phyloP scores from a whole-genome alignment of 64 coral and sea anemone species.

The Orbicella faveolata region DNA sequence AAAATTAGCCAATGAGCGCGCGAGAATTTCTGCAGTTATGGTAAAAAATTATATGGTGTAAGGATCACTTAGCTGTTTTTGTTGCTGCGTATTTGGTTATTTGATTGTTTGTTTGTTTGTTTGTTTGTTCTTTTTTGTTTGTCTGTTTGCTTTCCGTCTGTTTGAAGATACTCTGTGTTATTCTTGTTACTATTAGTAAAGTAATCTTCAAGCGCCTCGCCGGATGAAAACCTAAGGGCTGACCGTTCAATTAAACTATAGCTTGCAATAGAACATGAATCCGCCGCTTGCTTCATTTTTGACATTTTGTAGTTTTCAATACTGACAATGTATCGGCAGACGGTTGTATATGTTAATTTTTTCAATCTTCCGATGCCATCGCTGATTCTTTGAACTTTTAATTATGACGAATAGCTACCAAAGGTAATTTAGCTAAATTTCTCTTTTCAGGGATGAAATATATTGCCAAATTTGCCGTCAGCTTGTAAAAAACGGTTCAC shows the following conservation, averaged over 20 bases:
- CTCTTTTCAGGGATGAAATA: conserved; percentile 78
- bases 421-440: not conserved
- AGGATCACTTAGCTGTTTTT: not conserved
- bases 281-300: not conserved
- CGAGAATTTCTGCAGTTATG: no score
- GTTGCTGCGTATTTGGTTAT: not conserved
- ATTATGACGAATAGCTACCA: not conserved
- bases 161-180: not conserved
- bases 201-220: not conserved
- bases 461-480: conserved; percentile 83
- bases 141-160: not conserved
- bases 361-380: no score
- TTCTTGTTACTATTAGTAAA: not conserved
- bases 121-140: not conserved
- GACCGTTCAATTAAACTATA: no score
- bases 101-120: not conserved
- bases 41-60: no score
- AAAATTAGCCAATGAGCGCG: no score
- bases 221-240: no score
- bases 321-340: no score
- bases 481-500: conserved; percentile 56
- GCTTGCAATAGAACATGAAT: not conserved
- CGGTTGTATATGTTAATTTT: not conserved
- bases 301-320: not conserved
- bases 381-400: not conserved